A percentile compares a stretch with the other conserved stretches of the same genome.
Conservation (phyloP, 2,113 vertebrate genomes). For the Mesitornis unicolor region DNA sequence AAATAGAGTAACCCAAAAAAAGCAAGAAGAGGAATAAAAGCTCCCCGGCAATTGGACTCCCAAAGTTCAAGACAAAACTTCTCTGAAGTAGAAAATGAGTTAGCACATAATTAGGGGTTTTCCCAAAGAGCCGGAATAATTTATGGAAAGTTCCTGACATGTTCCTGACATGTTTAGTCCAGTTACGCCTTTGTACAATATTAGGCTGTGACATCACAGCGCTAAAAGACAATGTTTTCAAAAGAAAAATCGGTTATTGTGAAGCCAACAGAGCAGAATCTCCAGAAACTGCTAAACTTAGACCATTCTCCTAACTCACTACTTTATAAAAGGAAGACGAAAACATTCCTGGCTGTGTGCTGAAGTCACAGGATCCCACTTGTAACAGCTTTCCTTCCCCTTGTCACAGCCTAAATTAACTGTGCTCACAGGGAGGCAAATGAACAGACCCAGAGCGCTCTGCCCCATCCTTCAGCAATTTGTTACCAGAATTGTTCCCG, state of each 20-base stretch:
- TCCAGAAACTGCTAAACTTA: conserved; percentile 34
- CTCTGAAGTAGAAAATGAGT: conserved; percentile 59
- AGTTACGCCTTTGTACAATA: conserved; percentile 36
- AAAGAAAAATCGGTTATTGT: conserved; percentile 13
- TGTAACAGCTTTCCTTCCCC: conserved; percentile 52
- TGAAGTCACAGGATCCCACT: conserved; percentile 45
- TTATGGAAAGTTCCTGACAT: conserved; percentile 68
- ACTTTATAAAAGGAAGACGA: conserved; percentile 25
- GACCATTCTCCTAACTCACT: background rate
- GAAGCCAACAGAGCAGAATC: background rate
- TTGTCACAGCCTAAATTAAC: conserved; percentile 33
- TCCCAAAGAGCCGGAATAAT: conserved; percentile 64
- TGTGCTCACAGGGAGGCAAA: background rate
- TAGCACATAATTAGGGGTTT: conserved; percentile 65
- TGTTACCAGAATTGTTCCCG: background rate
- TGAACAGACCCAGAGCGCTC: background rate
- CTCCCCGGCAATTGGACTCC: conserved; percentile 5
- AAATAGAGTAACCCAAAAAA: background rate
- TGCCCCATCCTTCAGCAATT: background rate
- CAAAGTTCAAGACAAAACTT: conserved; percentile 8
- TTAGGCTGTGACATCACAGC: conserved; percentile 37
- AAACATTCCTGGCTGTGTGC: conserved; percentile 60
- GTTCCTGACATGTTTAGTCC: conserved; percentile 64
- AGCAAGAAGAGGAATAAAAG: background rate
- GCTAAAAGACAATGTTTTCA: conserved; percentile 2